Conservation (phyloP, 2,888 invertebrate species). For the Macrosoma leucophasiata region DNA sequence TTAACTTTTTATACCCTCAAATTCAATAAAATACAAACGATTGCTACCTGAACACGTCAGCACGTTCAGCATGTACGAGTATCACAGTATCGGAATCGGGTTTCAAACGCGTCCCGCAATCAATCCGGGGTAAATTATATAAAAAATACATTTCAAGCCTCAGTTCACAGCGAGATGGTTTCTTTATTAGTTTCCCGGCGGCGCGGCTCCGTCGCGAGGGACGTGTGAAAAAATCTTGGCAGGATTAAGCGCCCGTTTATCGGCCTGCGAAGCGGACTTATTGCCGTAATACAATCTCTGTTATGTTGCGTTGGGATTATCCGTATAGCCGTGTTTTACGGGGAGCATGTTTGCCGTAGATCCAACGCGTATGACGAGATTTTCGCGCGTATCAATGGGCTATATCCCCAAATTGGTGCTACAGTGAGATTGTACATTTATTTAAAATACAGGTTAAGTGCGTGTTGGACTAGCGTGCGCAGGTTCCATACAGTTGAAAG, state of each 20-base stretch:
- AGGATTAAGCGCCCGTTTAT: slow-evolving; percentile 67
- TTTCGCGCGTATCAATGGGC: too few relatives aligned
- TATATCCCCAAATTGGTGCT: too few relatives aligned
- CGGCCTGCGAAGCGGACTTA: slow-evolving; percentile 60
- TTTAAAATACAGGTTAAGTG: too few relatives aligned
- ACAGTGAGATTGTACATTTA: too few relatives aligned
- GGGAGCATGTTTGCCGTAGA: slow-evolving; percentile 32
- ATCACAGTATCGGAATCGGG: slow-evolving; percentile 2
- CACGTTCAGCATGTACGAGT: too few relatives aligned
- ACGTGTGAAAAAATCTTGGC: slow-evolving; percentile 70
- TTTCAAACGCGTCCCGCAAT: slow-evolving; percentile 57
- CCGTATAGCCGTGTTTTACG: slow-evolving; percentile 52
- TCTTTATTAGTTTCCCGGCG: slow-evolving; percentile 73
- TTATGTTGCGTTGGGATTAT: slow-evolving; percentile 68
- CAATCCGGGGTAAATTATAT: slow-evolving; percentile 75
- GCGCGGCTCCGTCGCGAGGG: slow-evolving; percentile 41
- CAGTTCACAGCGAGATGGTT: slow-evolving; percentile 72
- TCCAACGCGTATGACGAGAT: slow-evolving; percentile 19
- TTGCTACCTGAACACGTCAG: too few relatives aligned
- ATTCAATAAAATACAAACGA: slow-evolving; percentile 2
- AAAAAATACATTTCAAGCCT: slow-evolving; percentile 77
- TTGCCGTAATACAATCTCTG: slow-evolving; percentile 71
- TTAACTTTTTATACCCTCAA: slow-evolving; percentile 11
- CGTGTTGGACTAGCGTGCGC: too few relatives aligned
- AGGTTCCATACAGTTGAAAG: too few relatives aligned